phyloP scores from a whole-genome alignment of 2,797 vertebrate genomes.

The Enteromius thamalakanensis region DNA sequence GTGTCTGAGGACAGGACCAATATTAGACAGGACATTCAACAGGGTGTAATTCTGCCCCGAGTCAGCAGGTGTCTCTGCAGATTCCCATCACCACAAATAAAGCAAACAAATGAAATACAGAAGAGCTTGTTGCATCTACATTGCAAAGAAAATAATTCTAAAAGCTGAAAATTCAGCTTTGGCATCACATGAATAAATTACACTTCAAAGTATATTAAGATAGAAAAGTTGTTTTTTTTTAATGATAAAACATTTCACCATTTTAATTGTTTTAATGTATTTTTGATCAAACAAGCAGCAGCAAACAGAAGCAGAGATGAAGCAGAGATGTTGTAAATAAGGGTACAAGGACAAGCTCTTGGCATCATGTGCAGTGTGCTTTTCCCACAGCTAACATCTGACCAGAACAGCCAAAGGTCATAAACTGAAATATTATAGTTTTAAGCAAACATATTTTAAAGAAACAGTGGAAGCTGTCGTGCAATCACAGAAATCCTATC shows the following conservation, averaged over 20 bases:
- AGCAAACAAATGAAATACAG: neutral
- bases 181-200: no score
- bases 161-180: no score
- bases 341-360: neutral
- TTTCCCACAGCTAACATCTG: conserved; percentile 2
- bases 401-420: neutral
- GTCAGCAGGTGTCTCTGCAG: conserved; percentile 24
- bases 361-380: neutral
- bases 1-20: neutral
- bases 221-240: no score
- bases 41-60: neutral
- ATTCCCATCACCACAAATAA: neutral
- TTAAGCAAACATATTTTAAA: conserved; percentile 1
- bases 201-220: no score
- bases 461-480: neutral
- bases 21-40: neutral
- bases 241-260: neutral
- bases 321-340: neutral
- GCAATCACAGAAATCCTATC: neutral
- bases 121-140: neutral
- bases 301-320: no score
- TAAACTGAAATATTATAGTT: neutral
- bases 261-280: neutral
- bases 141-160: neutral
- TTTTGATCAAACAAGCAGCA: neutral